These are phyloP conservation scores for Scolanthus callimorphus DNA, from an alignment of 92 coral and sea anemone species.

Conservation along the genomic window DNA sequence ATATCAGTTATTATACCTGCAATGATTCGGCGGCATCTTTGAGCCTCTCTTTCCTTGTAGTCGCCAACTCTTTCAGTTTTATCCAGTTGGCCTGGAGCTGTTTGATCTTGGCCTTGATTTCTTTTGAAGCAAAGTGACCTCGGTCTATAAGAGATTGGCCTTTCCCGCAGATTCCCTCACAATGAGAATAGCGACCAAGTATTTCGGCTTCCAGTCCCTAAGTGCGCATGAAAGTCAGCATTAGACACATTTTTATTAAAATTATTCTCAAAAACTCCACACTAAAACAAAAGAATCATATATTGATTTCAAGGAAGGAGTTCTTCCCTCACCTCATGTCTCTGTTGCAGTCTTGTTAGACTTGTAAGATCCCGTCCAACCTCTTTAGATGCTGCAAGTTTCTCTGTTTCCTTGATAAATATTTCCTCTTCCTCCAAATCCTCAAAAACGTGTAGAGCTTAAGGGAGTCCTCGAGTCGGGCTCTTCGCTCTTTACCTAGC, in stretches of 20 bases:
- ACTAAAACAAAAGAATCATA: too few species aligned
- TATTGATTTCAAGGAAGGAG: too few species aligned
- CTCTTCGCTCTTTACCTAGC: slow-evolving; percentile 72
- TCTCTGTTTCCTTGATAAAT: slow-evolving; percentile 85
- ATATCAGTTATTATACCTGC: too few species aligned
- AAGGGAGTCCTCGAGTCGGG: slow-evolving; percentile 85
- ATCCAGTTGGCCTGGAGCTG: slow-evolving; percentile 87
- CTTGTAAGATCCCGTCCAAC: slow-evolving; percentile 91
- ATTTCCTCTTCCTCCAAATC: slow-evolving; percentile 93
- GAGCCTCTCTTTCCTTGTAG: slow-evolving; percentile 78
- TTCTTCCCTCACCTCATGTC: slow-evolving; percentile 93
- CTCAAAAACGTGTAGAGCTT: slow-evolving; percentile 80
- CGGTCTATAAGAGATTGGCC: slow-evolving; percentile 83
- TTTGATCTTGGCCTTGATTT: slow-evolving; percentile 86
- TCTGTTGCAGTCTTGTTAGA: slow-evolving; percentile 82
- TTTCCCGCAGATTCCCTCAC: slow-evolving; percentile 78
- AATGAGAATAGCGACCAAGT: slow-evolving; percentile 72
- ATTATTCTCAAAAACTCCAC: too few species aligned
- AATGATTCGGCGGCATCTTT: slow-evolving; percentile 95
- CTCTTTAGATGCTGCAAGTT: slow-evolving; percentile 82
- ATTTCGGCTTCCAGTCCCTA: slow-evolving; percentile 85
- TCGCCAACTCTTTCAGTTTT: slow-evolving; percentile 65
- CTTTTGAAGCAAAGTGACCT: slow-evolving; percentile 86
- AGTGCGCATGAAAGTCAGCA: too few species aligned
- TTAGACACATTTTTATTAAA: too few species aligned